Evolutionary conservation across 2,797 vertebrate species (phyloP).

Genomic region (Morelia viridis): DNA sequence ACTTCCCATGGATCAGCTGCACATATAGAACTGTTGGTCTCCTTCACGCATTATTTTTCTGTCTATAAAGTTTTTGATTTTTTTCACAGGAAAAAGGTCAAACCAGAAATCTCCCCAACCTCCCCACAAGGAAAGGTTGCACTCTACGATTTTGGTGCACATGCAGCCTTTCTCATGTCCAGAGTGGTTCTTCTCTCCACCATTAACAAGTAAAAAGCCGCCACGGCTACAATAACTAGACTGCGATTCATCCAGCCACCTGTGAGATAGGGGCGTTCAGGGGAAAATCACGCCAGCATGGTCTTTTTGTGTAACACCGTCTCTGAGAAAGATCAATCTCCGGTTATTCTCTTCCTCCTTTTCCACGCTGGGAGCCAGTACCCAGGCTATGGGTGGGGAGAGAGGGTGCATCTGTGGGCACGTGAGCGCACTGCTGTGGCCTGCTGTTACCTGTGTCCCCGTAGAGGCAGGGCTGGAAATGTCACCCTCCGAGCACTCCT

Average conservation of each 20-base stretch:
- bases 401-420: background rate
- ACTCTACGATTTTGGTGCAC: background rate
- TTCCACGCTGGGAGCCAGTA: background rate
- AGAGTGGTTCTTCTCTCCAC: background rate
- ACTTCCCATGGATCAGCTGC: background rate
- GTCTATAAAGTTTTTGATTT: background rate
- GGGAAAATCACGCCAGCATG: background rate
- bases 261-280: background rate
- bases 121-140: background rate
- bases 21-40: background rate
- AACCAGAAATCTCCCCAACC: background rate
- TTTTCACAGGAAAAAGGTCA: background rate
- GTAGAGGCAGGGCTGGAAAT: constrained; percentile 93
- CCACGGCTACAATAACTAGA: background rate
- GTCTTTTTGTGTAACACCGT: background rate
- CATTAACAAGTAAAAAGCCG: background rate
- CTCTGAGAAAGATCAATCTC: background rate
- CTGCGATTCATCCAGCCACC: background rate
- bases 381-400: background rate
- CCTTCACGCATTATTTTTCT: background rate
- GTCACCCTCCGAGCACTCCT: constrained; percentile 91
- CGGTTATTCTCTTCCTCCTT: too few relatives aligned
- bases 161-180: background rate
- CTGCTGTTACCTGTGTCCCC: constrained; percentile 87
- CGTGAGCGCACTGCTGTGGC: background rate